Evolutionary conservation across 2,113 vertebrate species (phyloP).

Genomic region (Nothocercus julius): DNA sequence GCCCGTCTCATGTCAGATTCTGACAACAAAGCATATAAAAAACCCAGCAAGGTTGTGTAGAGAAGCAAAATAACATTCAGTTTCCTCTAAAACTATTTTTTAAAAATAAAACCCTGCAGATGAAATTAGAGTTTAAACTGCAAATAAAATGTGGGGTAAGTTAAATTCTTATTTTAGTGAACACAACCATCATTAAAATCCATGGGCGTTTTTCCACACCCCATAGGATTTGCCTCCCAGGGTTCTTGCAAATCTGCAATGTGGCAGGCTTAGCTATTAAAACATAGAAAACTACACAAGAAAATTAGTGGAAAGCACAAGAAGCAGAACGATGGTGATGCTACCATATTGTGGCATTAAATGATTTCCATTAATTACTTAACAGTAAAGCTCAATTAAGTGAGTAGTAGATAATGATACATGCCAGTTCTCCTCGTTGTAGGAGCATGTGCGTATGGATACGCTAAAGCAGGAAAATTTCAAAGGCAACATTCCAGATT

Average conservation of each 20-base stretch:
- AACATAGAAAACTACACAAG: constrained; percentile 1
- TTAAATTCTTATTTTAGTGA: neutral
- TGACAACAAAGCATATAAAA: neutral
- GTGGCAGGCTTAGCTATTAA: neutral
- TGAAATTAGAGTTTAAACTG: neutral
- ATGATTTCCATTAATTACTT: constrained; percentile 6
- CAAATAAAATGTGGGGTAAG: neutral
- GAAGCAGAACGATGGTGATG: neutral
- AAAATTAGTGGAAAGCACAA: constrained; percentile 23
- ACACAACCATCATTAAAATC: neutral
- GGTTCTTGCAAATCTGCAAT: neutral
- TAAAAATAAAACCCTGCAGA: neutral
- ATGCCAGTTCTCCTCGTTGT: neutral
- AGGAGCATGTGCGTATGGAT: neutral
- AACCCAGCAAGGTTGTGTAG: neutral
- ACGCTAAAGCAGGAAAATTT: neutral
- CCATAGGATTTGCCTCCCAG: constrained; percentile 3
- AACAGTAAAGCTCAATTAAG: constrained; percentile 14
- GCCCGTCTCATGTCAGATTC: neutral
- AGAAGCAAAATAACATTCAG: neutral
- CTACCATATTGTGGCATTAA: neutral
- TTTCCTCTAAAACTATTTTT: neutral
- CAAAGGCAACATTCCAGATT: neutral
- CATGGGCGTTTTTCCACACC: neutral
- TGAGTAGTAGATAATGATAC: neutral